Percentiles rank a stretch among this genome's conserved stretches.
These are phyloP conservation scores for Glaucomys volans DNA, from an alignment of 2,113 vertebrate genomes.

Conservation along the genomic window DNA sequence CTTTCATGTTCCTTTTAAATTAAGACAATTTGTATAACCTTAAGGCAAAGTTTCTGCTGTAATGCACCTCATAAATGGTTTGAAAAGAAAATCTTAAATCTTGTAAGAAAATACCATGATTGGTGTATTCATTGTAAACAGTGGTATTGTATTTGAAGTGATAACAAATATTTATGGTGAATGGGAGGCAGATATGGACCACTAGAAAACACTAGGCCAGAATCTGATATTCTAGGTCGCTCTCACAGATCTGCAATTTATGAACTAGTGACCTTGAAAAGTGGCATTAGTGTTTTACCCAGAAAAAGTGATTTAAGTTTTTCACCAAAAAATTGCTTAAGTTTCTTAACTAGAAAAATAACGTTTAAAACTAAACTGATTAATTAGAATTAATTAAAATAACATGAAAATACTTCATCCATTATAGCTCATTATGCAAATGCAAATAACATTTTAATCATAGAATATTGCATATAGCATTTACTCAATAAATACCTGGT, in stretches of 20 bases:
- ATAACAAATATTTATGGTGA: not conserved
- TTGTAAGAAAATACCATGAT: not conserved
- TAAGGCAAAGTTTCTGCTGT: not conserved
- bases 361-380: not conserved
- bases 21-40: not conserved
- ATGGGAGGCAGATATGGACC: not conserved
- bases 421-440: not conserved
- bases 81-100: slow-evolving; percentile 1
- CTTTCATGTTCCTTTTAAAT: not conserved
- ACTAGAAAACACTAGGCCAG: not conserved
- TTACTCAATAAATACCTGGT: not conserved
- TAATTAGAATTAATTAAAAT: not conserved
- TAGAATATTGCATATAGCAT: not conserved
- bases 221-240: not conserved
- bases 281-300: not conserved
- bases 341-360: not conserved
- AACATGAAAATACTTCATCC: not conserved
- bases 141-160: not conserved
- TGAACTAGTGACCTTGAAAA: not conserved
- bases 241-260: not conserved
- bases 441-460: not conserved
- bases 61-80: not conserved
- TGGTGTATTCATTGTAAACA: not conserved
- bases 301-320: not conserved
- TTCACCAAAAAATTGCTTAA: not conserved